Evolutionary conservation across 2,888 invertebrate genomes (phyloP), one percentile per base, ranked within the genome.

Genomic region (Pollenia amentaria): DNA sequence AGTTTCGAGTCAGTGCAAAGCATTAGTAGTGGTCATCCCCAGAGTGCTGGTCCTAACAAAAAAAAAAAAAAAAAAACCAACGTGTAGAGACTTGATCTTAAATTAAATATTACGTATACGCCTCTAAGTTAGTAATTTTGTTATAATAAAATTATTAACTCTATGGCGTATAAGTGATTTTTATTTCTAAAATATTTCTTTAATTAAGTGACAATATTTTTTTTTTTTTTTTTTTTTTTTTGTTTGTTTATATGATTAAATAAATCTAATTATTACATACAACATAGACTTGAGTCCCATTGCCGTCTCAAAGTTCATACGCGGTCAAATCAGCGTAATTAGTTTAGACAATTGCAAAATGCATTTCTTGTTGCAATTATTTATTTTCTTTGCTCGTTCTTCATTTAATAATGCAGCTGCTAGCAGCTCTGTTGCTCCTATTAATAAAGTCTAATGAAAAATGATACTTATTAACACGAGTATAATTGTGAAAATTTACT

Each of bases 361-460:
- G 83, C 77, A 83, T 72, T 83, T 65, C 44, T 64, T 48, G 18
- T 44, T 53, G 69, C 64, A 83, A 77, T 83, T 65, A 64, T 46
- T 65, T 51, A 18, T 57, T 40, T 44, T n/a, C 40, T 40, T 46
- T 79, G 29, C 29, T 29, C 29, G 6, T 62, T 62, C 8, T 16
- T 55, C n/a, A 21, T 40, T 62, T 38, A 38, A 62, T 67, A 38
- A 48, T 14, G 14, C 18, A 12, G 42, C 21, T 42, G 60, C 44
- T 16, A 55, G n/a, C 14, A 57, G 46, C 57, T 65, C 55, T 42
- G 29, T 62, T 44, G 16, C 44, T 55, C n/a, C 42, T 38, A 78
- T 78, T 86, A 79, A 83, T 67, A 48, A 48, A 70, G 53, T 80
- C 76, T 83, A 83, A 86, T 86, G 75, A 86, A 80, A 83, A 80